Evolutionary conservation across 2,888 invertebrate genomes (phyloP).

Genomic region (Drosophila mayaguana): DNA sequence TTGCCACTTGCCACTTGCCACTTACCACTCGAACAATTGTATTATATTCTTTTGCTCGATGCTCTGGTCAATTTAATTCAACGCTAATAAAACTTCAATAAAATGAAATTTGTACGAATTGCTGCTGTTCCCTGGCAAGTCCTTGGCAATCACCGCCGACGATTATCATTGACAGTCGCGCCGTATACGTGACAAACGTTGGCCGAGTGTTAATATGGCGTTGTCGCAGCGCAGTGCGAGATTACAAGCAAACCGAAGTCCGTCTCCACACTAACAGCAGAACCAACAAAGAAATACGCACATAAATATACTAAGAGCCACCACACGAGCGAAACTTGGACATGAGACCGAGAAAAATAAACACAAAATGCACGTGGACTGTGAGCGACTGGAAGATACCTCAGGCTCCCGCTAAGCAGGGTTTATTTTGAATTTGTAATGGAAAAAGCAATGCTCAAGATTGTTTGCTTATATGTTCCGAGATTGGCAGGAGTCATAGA

Average conservation of each 20-base stretch:
- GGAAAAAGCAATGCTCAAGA: not conserved
- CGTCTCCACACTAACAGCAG: constrained; percentile 20
- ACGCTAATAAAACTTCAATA: constrained; percentile 75
- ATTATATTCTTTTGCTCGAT: constrained; percentile 34
- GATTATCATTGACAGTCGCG: constrained; percentile 62
- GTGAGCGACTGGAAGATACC: not conserved
- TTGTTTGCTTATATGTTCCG: not conserved
- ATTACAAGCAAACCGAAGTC: constrained; percentile 26
- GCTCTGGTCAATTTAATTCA: constrained; percentile 76
- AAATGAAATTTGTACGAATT: constrained; percentile 63
- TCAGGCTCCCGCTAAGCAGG: not conserved
- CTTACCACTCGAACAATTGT: constrained; percentile 13
- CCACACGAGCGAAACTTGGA: constrained; percentile 51
- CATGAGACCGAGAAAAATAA: constrained; percentile 65
- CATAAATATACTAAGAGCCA: not conserved
- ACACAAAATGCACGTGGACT: constrained; percentile 22
- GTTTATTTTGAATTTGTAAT: not conserved
- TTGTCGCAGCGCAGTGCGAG: constrained; percentile 28
- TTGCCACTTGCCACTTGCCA: not conserved
- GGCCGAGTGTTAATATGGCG: constrained; percentile 69
- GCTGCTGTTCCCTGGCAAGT: constrained; percentile 11
- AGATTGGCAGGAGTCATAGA: too few relatives aligned
- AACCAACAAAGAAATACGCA: constrained; percentile 42
- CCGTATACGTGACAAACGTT: constrained; percentile 62
- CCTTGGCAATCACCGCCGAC: constrained; percentile 41